Evolutionary conservation across 2,888 invertebrate genomes (phyloP), one percentile per base, ranked within the genome.

Genomic region (Orthonevra nobilis): DNA sequence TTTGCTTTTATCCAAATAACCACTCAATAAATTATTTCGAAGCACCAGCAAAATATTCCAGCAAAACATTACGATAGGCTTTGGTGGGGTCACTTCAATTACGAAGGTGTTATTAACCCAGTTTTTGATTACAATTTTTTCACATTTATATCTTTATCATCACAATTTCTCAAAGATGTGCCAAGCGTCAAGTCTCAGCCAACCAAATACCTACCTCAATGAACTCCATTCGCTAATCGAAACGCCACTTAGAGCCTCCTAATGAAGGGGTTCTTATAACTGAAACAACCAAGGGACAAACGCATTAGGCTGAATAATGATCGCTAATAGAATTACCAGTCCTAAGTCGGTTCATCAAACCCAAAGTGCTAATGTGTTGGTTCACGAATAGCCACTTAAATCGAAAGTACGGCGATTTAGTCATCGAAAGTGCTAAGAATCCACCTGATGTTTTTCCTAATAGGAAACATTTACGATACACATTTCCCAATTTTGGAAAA

Each of bases 301-400:
- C n/a, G 38, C 44, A 64, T 52, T 40, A 50, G 32, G 36, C 44
- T 42, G 12, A 15, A 10, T 5, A 50, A 23, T 63, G 50, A 34
- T 56, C 14, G 36, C 6, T 52, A 64, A 50, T 26, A 48, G 7
- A 58, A 70, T 48, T 54, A 72, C 34, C 70, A 28, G 32, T 15
- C 54, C 58, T 23, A 23, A 5, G 70, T 46, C 46, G 28, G 46
- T 7, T 42, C 26, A 48, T 70, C 54, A 54, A 60, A 38, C 6
- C 34, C 6, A 2, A 32, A 4, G 58, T 70, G 77, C 30, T 77
- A 77, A 77, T 66, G 64, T 34, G 19, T 66, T 38, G 30, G 3
- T 26, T 44, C 63, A 77, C 70, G 70, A 58, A 52, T n/a, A 17
- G n/a, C 7, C 15, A 64, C 28, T 40, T 40, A 56, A 28, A 42